Evolutionary conservation across 1,140 invertebrate species (phyloP).

Genomic region (Trichomalopsis sarcophagae): DNA sequence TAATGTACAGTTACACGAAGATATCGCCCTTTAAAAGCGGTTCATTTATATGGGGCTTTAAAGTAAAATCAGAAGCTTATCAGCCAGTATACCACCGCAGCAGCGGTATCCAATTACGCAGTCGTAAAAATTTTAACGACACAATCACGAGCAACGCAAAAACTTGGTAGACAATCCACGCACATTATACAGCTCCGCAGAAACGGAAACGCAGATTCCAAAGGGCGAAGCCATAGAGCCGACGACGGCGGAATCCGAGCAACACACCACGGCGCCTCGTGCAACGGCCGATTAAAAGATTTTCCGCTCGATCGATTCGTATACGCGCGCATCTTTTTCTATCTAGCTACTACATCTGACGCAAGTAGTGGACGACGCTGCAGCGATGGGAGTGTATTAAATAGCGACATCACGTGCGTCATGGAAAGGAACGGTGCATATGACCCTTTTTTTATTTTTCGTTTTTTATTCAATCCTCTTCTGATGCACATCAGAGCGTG

Average conservation of each 20-base stretch:
- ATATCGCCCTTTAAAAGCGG: too few species aligned
- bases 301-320: slow-evolving; percentile 30
- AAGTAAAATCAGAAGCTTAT: not conserved
- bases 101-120: not conserved
- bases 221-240: not conserved
- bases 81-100: not conserved
- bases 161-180: not conserved
- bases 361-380: not conserved
- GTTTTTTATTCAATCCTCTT: too few species aligned
- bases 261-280: not conserved
- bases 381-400: not conserved
- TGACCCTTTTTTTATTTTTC: not conserved
- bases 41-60: not conserved
- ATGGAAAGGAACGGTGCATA: slow-evolving; percentile 58
- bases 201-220: not conserved
- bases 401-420: slow-evolving; percentile 53
- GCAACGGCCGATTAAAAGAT: slow-evolving; percentile 36
- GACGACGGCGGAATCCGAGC: not conserved
- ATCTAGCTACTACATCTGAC: not conserved
- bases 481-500: too few species aligned
- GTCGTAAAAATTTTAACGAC: not conserved
- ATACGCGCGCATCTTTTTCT: not conserved
- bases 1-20: too few species aligned
- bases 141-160: not conserved
- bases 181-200: too few species aligned